Percentiles rank a stretch among this genome's conserved stretches.
Conservation (phyloP, 2,888 invertebrate species). For the Drosophila mayaguana region DNA sequence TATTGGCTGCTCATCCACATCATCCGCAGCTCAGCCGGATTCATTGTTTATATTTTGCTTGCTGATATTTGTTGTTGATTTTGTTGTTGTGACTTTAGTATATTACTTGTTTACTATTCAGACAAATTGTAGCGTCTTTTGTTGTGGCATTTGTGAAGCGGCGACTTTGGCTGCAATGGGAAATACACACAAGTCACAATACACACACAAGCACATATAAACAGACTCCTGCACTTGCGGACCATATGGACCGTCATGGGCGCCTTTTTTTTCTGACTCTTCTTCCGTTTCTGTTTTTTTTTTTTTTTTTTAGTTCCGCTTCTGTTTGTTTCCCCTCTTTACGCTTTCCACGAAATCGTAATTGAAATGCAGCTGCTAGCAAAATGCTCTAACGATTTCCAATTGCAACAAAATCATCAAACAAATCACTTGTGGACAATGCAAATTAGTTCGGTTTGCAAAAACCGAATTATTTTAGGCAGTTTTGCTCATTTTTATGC, state of each 20-base stretch:
- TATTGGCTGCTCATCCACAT: constrained; percentile 89
- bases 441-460: constrained; percentile 9
- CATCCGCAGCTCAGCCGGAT: constrained; percentile 79
- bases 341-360: constrained; percentile 45
- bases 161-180: constrained; percentile 29
- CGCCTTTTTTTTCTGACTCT: constrained; percentile 40
- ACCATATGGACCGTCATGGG: constrained; percentile 62
- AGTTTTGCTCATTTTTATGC: constrained; percentile 31
- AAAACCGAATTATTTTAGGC: constrained; percentile 22
- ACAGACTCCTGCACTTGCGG: constrained; percentile 42
- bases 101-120: constrained; percentile 27
- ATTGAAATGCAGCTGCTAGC: constrained; percentile 28
- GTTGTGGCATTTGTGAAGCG: constrained; percentile 30
- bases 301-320: constrained; percentile 32
- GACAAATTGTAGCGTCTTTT: constrained; percentile 21
- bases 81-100: constrained; percentile 19
- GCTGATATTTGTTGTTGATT: background rate
- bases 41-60: constrained; percentile 52
- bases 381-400: constrained; percentile 24
- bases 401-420: constrained; percentile 3
- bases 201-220: constrained; percentile 19
- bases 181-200: constrained; percentile 24
- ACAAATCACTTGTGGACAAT: constrained; percentile 3
- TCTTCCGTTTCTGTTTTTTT: constrained; percentile 27
- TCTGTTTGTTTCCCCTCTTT: constrained; percentile 42